Percentiles rank a stretch among this genome's conserved stretches.
phyloP scores from a whole-genome alignment of 2,113 vertebrate genomes.

The Rhynchopsitta pachyrhyncha region DNA sequence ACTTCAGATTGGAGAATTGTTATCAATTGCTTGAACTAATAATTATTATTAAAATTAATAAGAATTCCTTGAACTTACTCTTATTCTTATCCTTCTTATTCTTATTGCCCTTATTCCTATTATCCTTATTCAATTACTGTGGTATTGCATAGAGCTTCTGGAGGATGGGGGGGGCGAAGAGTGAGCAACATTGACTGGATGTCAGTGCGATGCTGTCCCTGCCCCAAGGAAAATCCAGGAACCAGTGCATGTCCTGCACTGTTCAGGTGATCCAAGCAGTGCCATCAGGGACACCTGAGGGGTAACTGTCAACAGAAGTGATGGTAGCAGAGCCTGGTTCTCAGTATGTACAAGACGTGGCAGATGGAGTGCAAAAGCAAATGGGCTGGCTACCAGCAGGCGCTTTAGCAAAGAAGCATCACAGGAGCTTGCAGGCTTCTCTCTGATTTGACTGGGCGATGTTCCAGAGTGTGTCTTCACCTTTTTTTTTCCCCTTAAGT shows the following conservation, averaged over 20 bases:
- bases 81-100: background rate
- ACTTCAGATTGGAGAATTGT: background rate
- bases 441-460: conserved; percentile 30
- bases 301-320: background rate
- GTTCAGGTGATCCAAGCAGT: background rate
- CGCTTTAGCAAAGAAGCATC: background rate
- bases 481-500: background rate
- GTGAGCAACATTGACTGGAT: background rate
- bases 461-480: conserved; percentile 2
- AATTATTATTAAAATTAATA: background rate
- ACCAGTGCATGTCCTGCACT: background rate
- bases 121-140: background rate
- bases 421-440: background rate
- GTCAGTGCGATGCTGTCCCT: background rate
- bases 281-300: background rate
- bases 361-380: conserved; percentile 63
- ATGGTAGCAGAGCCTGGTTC: background rate
- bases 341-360: conserved; percentile 25
- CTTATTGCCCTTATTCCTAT: background rate
- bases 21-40: background rate
- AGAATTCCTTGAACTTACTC: background rate
- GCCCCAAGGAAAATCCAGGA: background rate
- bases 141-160: background rate
- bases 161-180: background rate
- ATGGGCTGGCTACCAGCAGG: conserved; percentile 8